phyloP scores from a whole-genome alignment of 2,113 vertebrate genomes.

The Hepsetus odoe region DNA sequence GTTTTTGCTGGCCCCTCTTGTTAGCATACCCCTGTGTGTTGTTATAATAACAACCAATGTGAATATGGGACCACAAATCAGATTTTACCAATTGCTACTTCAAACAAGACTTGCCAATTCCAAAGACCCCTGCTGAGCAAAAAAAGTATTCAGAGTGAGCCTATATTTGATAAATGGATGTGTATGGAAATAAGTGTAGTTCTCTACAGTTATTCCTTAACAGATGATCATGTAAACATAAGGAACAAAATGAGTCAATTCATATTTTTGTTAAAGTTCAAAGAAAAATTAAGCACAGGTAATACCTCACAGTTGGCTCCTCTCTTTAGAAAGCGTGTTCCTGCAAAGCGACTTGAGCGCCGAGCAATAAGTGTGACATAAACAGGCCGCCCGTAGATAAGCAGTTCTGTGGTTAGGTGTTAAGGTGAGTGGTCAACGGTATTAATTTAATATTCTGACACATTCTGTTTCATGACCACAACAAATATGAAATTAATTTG shows the following conservation, averaged over 20 bases:
- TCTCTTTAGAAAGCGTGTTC: conserved; percentile 97
- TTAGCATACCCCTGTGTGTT: no score
- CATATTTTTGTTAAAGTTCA: conserved; percentile 33
- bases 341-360: conserved; percentile 95
- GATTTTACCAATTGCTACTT: no score
- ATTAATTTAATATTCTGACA: background rate
- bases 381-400: conserved; percentile 94
- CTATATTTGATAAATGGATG: no score
- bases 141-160: no score
- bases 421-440: conserved; percentile 67
- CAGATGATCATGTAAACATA: background rate
- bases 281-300: conserved; percentile 38
- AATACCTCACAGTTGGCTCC: conserved; percentile 93
- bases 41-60: no score
- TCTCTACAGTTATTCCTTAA: no score
- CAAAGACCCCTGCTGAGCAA: no score
- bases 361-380: conserved; percentile 95
- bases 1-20: no score
- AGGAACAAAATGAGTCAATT: background rate
- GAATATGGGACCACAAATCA: no score
- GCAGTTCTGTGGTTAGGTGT: conserved; percentile 81
- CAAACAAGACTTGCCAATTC: no score
- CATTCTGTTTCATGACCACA: background rate
- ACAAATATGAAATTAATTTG: no score
- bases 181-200: no score